Evolutionary conservation across 2,113 vertebrate species (phyloP).

Genomic region (Crotophaga sulcirostris): DNA sequence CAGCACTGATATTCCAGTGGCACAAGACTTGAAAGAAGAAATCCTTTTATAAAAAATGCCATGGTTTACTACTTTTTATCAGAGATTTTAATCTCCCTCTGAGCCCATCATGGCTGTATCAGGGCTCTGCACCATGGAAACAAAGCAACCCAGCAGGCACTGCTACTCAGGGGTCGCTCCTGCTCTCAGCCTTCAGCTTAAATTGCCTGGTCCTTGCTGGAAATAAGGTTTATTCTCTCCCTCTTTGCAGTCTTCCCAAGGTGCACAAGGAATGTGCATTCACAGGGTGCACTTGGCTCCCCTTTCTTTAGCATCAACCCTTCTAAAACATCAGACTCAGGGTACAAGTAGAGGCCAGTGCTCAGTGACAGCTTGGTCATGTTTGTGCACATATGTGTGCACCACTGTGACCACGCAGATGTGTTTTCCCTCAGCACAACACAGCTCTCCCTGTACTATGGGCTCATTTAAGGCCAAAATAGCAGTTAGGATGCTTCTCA

Average conservation of each 20-base stretch:
- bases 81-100: background rate
- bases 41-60: background rate
- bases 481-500: background rate
- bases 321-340: background rate
- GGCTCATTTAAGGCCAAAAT: background rate
- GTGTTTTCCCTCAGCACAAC: accelerated
- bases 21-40: background rate
- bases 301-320: background rate
- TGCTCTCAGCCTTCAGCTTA: background rate
- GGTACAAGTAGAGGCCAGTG: accelerated
- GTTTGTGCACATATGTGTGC: accelerated
- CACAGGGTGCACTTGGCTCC: background rate
- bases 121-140: background rate
- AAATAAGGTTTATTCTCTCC: background rate
- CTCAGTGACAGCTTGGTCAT: accelerated
- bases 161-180: background rate
- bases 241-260: background rate
- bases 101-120: background rate
- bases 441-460: background rate
- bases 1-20: background rate
- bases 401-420: accelerated
- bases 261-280: accelerated
- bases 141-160: accelerated
- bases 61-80: background rate
- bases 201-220: background rate